Evolutionary conservation across 2,888 invertebrate genomes (phyloP).

Genomic region (Mantis religiosa): DNA sequence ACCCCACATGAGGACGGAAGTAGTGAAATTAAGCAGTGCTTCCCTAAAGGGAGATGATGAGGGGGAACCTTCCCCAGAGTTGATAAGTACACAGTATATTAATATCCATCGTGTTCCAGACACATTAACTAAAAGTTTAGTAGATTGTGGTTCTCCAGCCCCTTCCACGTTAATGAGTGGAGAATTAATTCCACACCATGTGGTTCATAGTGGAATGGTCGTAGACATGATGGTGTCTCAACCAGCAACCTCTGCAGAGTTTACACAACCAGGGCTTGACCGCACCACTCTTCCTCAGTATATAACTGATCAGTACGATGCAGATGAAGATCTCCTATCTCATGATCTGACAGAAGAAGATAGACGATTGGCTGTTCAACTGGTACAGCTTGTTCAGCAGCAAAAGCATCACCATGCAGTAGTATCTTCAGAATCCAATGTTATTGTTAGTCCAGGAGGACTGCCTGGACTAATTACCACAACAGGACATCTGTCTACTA

Average conservation of each 20-base stretch:
- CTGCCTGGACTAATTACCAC: slow-evolving; percentile 10
- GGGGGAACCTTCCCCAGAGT: slow-evolving; percentile 18
- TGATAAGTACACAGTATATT: slow-evolving; percentile 28
- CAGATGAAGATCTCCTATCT: slow-evolving; percentile 36
- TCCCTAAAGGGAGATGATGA: slow-evolving; percentile 22
- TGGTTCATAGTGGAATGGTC: slow-evolving; percentile 30
- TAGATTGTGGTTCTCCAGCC: slow-evolving; percentile 23
- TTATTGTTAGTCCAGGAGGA: slow-evolving; percentile 28
- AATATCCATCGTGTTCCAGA: slow-evolving; percentile 29
- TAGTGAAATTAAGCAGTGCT: slow-evolving; percentile 24
- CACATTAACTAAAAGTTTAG: slow-evolving; percentile 22
- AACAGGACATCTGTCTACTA: not conserved
- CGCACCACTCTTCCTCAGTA: slow-evolving; percentile 24
- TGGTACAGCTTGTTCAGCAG: slow-evolving; percentile 58
- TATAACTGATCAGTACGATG: slow-evolving; percentile 29
- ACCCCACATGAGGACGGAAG: slow-evolving; percentile 23
- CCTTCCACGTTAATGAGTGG: slow-evolving; percentile 20
- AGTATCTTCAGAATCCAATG: slow-evolving; percentile 26
- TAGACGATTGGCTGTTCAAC: slow-evolving; percentile 55
- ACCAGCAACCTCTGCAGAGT: slow-evolving; percentile 18
- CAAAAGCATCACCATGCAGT: slow-evolving; percentile 44
- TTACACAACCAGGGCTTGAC: slow-evolving; percentile 22
- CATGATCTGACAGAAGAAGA: slow-evolving; percentile 55
- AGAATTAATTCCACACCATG: slow-evolving; percentile 29
- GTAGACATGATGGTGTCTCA: slow-evolving; percentile 31